phyloP scores from a whole-genome alignment of 2,888 invertebrate genomes.

The Dolomedes plantarius region DNA sequence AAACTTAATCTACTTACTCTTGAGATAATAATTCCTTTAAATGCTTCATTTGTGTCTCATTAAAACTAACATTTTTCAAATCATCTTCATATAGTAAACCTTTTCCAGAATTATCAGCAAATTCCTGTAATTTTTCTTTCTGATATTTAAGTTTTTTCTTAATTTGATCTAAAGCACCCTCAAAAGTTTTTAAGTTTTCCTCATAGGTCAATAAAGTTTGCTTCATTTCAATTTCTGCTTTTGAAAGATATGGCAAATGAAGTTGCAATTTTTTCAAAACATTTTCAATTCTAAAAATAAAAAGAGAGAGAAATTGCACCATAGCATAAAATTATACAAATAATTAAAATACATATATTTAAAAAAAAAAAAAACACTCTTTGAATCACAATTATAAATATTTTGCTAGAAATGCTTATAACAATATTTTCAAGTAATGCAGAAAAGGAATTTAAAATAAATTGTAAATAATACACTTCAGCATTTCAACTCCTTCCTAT shows the following conservation, averaged over 20 bases:
- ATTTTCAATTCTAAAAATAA: conserved; percentile 54
- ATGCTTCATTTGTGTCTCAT: conserved; percentile 46
- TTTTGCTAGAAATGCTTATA: too few relatives aligned
- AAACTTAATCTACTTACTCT: conserved; percentile 54
- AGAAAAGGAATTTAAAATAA: too few relatives aligned
- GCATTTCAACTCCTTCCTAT: too few relatives aligned
- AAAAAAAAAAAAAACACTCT: too few relatives aligned
- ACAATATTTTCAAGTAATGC: too few relatives aligned
- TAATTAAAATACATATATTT: too few relatives aligned
- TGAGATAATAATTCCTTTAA: conserved; percentile 50
- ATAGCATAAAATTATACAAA: neutral
- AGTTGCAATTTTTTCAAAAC: conserved; percentile 45
- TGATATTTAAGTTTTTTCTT: conserved; percentile 48
- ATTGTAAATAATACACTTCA: too few relatives aligned
- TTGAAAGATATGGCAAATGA: conserved; percentile 40
- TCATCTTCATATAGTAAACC: neutral
- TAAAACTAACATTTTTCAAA: conserved; percentile 26
- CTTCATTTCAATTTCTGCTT: conserved; percentile 63
- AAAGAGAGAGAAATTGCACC: neutral
- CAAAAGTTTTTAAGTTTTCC: conserved; percentile 54
- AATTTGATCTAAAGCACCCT: conserved; percentile 39
- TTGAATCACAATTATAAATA: too few relatives aligned
- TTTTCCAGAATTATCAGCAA: neutral
- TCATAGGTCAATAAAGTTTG: conserved; percentile 41
- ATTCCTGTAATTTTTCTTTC: conserved; percentile 28